Conservation (phyloP, 1,140 invertebrate species). For the Varroa destructor region DNA sequence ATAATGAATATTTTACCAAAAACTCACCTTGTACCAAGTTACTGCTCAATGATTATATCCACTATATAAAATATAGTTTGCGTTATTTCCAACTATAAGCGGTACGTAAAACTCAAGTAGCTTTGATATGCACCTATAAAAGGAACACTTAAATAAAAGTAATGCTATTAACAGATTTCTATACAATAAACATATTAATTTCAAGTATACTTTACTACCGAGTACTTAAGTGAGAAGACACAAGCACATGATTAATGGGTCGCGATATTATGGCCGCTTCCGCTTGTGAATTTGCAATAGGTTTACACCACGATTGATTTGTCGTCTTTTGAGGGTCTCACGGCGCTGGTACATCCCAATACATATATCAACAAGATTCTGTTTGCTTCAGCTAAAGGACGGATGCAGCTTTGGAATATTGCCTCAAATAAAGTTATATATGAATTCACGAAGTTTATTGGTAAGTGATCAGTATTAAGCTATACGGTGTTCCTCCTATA, state of each 20-base stretch:
- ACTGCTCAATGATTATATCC: too few relatives aligned
- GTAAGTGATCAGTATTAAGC: not conserved
- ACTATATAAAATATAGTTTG: not conserved
- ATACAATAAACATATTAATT: too few relatives aligned
- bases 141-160: too few relatives aligned
- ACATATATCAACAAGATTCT: slow-evolving; percentile 90
- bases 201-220: too few relatives aligned
- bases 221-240: too few relatives aligned
- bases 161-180: too few relatives aligned
- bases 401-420: slow-evolving; percentile 77
- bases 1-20: too few relatives aligned
- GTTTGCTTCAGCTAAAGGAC: slow-evolving; percentile 75
- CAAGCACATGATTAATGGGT: not conserved
- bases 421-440: slow-evolving; percentile 59
- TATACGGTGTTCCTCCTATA: not conserved
- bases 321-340: slow-evolving; percentile 57
- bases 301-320: slow-evolving; percentile 46
- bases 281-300: slow-evolving; percentile 9
- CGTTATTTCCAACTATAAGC: slow-evolving; percentile 18
- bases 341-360: slow-evolving; percentile 65
- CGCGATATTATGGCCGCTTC: too few relatives aligned
- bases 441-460: slow-evolving; percentile 46
- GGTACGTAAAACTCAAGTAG: slow-evolving; percentile 26
- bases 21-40: too few relatives aligned
- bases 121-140: too few relatives aligned